Percentiles rank a stretch among this genome's conserved stretches.
phyloP scores from a whole-genome alignment of 2,113 vertebrate species.

The Erinaceus europaeus region DNA sequence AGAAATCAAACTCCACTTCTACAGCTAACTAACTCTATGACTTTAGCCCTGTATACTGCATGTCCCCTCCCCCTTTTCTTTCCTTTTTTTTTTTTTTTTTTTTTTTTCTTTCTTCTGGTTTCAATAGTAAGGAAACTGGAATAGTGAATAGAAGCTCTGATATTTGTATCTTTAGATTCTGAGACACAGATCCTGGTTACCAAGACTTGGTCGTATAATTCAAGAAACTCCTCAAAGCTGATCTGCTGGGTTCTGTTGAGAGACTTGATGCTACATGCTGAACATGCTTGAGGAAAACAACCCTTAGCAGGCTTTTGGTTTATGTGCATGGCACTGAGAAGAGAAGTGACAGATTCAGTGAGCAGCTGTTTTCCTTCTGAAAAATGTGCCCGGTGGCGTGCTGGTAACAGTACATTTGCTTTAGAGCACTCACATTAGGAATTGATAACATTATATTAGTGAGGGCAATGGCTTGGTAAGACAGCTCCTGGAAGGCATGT shows the following conservation, averaged over 20 bases:
- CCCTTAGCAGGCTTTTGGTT: background rate
- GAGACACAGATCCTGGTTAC: background rate
- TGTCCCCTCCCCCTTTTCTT: constrained; percentile 2
- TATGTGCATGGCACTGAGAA: background rate
- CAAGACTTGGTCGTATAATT: background rate
- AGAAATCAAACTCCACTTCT: background rate
- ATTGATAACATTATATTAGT: constrained; percentile 38
- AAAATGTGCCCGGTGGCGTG: constrained; percentile 49
- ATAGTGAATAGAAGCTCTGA: background rate
- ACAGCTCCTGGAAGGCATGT: constrained; percentile 45
- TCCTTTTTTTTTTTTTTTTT: no score
- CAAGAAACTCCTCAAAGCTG: background rate
- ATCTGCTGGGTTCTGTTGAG: background rate
- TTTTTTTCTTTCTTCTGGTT: no score
- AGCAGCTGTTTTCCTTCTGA: constrained; percentile 64
- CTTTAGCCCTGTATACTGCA: background rate
- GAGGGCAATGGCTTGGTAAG: constrained; percentile 56
- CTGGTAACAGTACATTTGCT: constrained; percentile 53
- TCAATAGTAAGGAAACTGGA: background rate
- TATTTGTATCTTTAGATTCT: background rate
- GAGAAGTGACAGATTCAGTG: constrained; percentile 40
- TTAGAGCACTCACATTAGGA: constrained; percentile 32
- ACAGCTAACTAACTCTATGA: background rate
- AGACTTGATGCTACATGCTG: background rate
- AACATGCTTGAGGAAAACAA: background rate